These are phyloP conservation scores for Brachionus sp. DNA, from an alignment of 1,140 invertebrate species.

Conservation along the genomic window DNA sequence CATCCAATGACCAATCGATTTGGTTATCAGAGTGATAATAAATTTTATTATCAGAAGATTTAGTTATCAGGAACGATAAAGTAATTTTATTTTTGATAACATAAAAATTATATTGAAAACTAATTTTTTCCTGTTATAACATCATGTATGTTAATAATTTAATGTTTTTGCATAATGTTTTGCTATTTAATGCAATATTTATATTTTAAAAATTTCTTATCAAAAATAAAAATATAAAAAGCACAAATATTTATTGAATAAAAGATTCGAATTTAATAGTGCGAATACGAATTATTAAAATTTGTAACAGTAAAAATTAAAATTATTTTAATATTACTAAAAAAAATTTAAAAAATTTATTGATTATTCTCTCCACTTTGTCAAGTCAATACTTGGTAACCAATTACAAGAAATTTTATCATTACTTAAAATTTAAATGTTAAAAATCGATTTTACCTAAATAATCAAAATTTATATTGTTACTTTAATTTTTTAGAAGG, in stretches of 20 bases:
- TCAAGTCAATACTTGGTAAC: conserved; percentile 1
- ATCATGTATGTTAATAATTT: too few species aligned
- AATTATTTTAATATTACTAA: neutral
- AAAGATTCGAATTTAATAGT: neutral
- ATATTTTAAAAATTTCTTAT: neutral
- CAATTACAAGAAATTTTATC: conserved; percentile 11
- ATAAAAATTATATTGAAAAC: too few species aligned
- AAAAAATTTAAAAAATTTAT: neutral
- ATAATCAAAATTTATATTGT: neutral
- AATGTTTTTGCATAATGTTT: too few species aligned
- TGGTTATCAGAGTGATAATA: too few species aligned
- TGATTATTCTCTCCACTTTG: conserved; percentile 19
- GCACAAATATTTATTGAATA: neutral
- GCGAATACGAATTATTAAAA: neutral
- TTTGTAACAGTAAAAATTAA: neutral
- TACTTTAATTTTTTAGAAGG: conserved; percentile 5
- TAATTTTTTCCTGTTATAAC: too few species aligned
- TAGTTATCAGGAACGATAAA: too few species aligned
- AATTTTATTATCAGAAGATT: too few species aligned
- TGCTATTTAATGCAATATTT: too few species aligned
- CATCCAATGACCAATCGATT: too few species aligned
- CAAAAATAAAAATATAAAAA: neutral
- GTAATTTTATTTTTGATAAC: too few species aligned
- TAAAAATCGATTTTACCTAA: too few species aligned
- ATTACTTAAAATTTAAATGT: neutral